Evolutionary conservation across 2,113 vertebrate species (phyloP).

Genomic region (Baryphthengus martii): DNA sequence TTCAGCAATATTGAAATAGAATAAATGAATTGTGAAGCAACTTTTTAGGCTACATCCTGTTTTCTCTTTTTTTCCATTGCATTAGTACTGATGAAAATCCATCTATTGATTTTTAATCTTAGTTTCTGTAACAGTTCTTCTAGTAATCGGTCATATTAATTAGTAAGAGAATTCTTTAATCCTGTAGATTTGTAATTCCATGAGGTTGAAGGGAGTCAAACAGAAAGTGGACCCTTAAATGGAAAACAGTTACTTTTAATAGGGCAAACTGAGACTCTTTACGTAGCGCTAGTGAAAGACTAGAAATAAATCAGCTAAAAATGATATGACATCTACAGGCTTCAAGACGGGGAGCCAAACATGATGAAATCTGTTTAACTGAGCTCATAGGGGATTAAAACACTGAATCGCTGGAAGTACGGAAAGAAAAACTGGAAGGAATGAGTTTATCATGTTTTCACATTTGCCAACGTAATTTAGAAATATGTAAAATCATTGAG

Average conservation of each 20-base stretch:
- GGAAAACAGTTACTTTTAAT: background rate
- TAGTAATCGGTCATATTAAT: background rate
- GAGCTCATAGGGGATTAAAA: constrained; percentile 51
- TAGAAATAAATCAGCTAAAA: constrained; percentile 23
- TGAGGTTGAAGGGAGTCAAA: background rate
- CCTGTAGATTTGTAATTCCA: background rate
- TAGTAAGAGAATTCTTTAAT: background rate
- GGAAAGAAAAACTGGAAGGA: constrained; percentile 5
- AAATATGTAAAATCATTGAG: constrained; percentile 48
- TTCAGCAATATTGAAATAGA: background rate
- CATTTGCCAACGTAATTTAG: constrained; percentile 38
- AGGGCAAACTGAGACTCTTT: background rate
- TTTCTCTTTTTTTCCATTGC: background rate
- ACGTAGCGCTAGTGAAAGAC: background rate
- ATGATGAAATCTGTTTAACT: constrained; percentile 49
- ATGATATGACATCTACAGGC: background rate
- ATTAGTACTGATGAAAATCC: background rate
- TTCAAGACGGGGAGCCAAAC: background rate
- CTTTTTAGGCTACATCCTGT: background rate
- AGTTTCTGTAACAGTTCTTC: background rate
- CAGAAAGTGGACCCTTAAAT: background rate
- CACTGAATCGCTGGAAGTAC: constrained; percentile 19
- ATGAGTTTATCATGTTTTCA: constrained; percentile 51
- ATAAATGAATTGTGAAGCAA: background rate
- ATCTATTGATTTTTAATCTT: background rate